Base-by-base conservation (phyloP, 2,888 invertebrate species). In the Conomelus anceps region DNA sequence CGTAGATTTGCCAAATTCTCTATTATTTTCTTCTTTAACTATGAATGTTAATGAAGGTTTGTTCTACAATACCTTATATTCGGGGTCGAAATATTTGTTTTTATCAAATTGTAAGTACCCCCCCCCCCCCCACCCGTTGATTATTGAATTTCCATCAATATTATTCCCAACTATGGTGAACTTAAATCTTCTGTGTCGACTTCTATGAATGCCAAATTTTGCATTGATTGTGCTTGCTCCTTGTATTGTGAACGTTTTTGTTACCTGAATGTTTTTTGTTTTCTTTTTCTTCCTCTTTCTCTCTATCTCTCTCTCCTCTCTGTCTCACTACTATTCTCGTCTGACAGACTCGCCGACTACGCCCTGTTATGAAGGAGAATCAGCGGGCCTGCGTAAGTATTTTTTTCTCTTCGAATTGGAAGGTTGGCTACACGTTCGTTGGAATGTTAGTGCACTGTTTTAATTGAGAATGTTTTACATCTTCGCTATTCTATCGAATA, bases 361-460 rank as follows among this genome's bases (percentile, higher is more conserved):
- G 92, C 94, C 94, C 91, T 93, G 93, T 93, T 93, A 93, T 93
- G 94, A 94, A 92, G 94, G 94, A 92, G 94, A 94, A 93, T 93
- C 94, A 92, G 93, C 92, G 89, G 92, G 92, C 91, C 91, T 94
- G 92, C 94, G 94, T 94, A 94, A 94, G 94, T 94, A 93, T 89
- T 88, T 85, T 85, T 88, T 85, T 85, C 17, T 85, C 85, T 85
- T 85, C 63, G 63, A n/a, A 63, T 63, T 63, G 63, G 63, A 63
- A 63, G 63, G 63, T 63, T 63, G 63, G 63, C 63, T n/a, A 63
- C 63, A 63, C 63, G 20, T 7, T 63, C 63, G 63, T n/a, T 63
- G 63, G n/a, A 63, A 63, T 63, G 63, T 63, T 63, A 63, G 63
- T n/a, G 63, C 63, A 63, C 63, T 63, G 63, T 63, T 63, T 63